Base-by-base conservation (phyloP, 2,113 vertebrate genomes). In the Mohoua ochrocephala region DNA sequence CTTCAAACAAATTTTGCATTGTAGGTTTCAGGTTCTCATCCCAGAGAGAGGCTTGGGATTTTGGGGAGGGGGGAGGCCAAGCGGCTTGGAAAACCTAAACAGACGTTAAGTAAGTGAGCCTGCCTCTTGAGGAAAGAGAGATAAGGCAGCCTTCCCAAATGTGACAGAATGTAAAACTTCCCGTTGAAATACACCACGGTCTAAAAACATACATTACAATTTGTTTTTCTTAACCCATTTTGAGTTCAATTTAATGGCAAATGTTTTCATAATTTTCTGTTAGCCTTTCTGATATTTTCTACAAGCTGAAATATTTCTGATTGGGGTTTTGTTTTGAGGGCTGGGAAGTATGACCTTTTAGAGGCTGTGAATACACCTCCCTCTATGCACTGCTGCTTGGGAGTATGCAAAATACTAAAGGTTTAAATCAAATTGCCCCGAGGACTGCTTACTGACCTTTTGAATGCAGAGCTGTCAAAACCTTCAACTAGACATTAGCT, bases 391-490 rank as follows among this genome's bases (percentile, higher is more conserved):
- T 82, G 91, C 65, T 88, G 75, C 73, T 65, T 73, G 65, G 71
- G 82, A 80, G 85, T 42, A 50, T 81, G 74, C 91, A 89, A 85
- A 95, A 96, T 69, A 37, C 90, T 91, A 50, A 91, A 73, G 82
- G 71, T 92, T 89, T 94, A 91, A 97, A 89, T 87, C 84, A 87
- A 88, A 94, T 95, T 91, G 94, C 95, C 95, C 86, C 5, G 10
- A 84, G 94, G 89, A 94, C 87, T 96, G 85, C 89, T 95, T 93
- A 92, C 52, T 97, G 96, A 95, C 90, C 93, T 97, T 97, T 96
- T 68, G 69, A 93, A 84, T 87, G 75, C 83, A 79, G 94, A 92
- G 79, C 88, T 91, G 90, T 96, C 95, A 97, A 95, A 97, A 95
- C 81, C 92, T 96, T 95, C 88, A 93, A 49, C 87, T 94, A 87